These are phyloP conservation scores for Gnathonemus longibarbis DNA, from an alignment of 2,113 vertebrate species.

Conservation along the genomic window DNA sequence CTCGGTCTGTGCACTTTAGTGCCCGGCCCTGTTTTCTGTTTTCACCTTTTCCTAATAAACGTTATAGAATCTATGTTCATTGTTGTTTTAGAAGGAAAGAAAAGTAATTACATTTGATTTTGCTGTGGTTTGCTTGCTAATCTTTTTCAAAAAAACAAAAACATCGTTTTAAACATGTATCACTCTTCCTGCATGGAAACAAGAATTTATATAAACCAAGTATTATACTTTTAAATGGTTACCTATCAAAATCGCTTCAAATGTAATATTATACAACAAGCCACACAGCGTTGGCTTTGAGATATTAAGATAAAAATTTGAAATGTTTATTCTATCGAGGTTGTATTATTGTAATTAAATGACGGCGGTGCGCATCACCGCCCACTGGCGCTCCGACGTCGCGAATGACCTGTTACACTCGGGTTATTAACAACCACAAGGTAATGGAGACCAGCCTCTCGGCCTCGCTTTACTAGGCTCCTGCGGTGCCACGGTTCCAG, in stretches of 20 bases:
- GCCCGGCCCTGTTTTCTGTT: background rate
- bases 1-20: background rate
- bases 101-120: background rate
- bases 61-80: background rate
- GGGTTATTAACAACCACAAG: background rate
- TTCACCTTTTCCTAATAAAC: background rate
- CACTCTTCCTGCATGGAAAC: background rate
- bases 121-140: background rate
- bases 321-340: background rate
- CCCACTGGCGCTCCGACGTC: background rate
- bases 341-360: background rate
- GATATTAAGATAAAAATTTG: background rate
- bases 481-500: background rate
- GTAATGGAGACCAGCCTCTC: background rate
- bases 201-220: background rate
- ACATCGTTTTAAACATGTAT: background rate
- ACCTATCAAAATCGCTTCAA: background rate
- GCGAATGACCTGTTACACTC: background rate
- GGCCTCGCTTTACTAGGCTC: background rate
- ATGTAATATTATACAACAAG: background rate
- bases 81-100: background rate
- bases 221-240: background rate
- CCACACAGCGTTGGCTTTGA: background rate
- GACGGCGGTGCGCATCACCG: background rate
- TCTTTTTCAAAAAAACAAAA: background rate